A percentile compares a stretch with the other conserved stretches of the same genome.
These are phyloP conservation scores for Ciconia boyciana DNA, from an alignment of 2,113 vertebrate species.

Conservation along the genomic window DNA sequence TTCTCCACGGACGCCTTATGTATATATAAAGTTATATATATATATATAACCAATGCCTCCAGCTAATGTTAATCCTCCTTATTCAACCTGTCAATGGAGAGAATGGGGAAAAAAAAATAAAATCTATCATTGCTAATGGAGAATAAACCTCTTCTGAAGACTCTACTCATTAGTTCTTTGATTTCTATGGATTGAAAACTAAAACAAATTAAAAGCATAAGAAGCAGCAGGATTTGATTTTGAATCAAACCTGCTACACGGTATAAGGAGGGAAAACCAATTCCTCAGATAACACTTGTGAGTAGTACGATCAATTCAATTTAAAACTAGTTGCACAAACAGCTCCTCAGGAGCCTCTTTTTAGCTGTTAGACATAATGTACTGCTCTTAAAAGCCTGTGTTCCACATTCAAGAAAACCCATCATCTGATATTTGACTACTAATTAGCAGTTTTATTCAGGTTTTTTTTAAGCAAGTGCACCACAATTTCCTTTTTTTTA, in stretches of 20 bases:
- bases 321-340: not conserved
- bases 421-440: not conserved
- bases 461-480: constrained; percentile 27
- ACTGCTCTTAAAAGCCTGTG: not conserved
- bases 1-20: not conserved
- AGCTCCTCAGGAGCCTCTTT: not conserved
- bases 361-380: not conserved
- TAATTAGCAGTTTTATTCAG: not conserved
- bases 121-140: constrained; percentile 37
- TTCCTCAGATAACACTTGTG: not conserved
- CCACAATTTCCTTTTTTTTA: constrained; percentile 30
- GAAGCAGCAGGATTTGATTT: constrained; percentile 25
- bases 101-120: accelerated
- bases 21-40: not conserved
- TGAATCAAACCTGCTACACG: not conserved
- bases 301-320: not conserved
- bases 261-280: not conserved
- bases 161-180: constrained; percentile 12
- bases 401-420: not conserved
- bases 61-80: constrained; percentile 4
- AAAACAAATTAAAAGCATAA: constrained; percentile 24
- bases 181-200: constrained; percentile 5
- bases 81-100: constrained; percentile 15
- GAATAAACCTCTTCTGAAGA: constrained; percentile 33
- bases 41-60: not conserved